Conservation (phyloP, 2,797 vertebrate species). For the Eupleurogrammus muticus region DNA sequence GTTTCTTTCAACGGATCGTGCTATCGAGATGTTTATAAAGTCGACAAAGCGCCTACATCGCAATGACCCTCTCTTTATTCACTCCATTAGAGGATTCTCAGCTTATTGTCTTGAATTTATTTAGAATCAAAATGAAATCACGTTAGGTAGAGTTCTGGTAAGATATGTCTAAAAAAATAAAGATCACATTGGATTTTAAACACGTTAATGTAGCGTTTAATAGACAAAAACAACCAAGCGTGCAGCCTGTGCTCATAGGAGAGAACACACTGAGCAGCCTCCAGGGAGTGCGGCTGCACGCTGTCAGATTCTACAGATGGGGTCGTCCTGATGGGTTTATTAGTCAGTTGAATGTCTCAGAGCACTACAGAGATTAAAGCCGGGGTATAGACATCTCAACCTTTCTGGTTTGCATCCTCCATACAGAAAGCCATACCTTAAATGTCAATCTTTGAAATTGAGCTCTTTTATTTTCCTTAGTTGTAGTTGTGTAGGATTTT, state of each 20-base stretch:
- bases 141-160: neutral
- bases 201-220: neutral
- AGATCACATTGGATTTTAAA: neutral
- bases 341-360: conserved; percentile 22
- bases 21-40: neutral
- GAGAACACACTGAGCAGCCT: conserved; percentile 8
- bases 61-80: conserved; percentile 1
- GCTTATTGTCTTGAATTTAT: conserved; percentile 3
- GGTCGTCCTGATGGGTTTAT: conserved; percentile 17
- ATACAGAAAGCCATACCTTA: neutral
- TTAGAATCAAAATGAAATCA: neutral
- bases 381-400: neutral
- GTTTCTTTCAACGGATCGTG: conserved; percentile 38
- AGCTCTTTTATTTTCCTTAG: neutral
- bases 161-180: neutral
- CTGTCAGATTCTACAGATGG: conserved; percentile 40
- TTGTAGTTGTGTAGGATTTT: too few relatives aligned
- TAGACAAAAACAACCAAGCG: neutral
- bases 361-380: conserved; percentile 18
- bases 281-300: conserved; percentile 7
- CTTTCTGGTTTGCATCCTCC: neutral
- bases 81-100: neutral
- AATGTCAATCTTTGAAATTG: conserved; percentile 19
- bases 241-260: conserved; percentile 8
- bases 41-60: conserved; percentile 10